Conservation (phyloP, 2,113 vertebrate genomes). For the Erinaceus europaeus region DNA sequence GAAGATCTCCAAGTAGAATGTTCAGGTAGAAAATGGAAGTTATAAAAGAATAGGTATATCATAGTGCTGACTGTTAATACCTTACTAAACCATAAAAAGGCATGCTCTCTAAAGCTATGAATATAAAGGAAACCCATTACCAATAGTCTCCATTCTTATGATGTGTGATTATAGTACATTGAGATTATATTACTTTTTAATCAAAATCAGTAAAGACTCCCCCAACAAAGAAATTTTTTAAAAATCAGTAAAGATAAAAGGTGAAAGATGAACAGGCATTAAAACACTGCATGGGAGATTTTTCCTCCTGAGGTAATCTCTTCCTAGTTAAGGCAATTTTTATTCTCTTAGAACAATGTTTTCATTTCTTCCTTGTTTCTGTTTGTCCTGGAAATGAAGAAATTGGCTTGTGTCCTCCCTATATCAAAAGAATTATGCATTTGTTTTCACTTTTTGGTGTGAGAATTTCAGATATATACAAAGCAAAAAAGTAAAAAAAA, state of each 20-base stretch:
- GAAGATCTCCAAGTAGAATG: background rate
- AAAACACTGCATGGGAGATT: background rate
- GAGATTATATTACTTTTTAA: background rate
- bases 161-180: background rate
- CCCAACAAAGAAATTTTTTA: no score
- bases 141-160: background rate
- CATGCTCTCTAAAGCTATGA: background rate
- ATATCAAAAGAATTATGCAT: background rate
- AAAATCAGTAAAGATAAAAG: background rate
- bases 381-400: background rate
- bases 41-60: background rate
- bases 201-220: background rate
- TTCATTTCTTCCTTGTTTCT: background rate
- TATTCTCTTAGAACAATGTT: background rate
- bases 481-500: background rate
- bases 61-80: background rate
- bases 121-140: background rate
- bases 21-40: constrained; percentile 1
- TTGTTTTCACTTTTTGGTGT: background rate
- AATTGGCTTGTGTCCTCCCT: background rate
- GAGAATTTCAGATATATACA: background rate
- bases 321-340: background rate
- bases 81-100: background rate
- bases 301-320: background rate
- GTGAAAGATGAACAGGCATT: background rate